These are phyloP conservation scores for Desmophyllum pertusum DNA, from an alignment of 92 coral and sea anemone genomes.

Conservation along the genomic window DNA sequence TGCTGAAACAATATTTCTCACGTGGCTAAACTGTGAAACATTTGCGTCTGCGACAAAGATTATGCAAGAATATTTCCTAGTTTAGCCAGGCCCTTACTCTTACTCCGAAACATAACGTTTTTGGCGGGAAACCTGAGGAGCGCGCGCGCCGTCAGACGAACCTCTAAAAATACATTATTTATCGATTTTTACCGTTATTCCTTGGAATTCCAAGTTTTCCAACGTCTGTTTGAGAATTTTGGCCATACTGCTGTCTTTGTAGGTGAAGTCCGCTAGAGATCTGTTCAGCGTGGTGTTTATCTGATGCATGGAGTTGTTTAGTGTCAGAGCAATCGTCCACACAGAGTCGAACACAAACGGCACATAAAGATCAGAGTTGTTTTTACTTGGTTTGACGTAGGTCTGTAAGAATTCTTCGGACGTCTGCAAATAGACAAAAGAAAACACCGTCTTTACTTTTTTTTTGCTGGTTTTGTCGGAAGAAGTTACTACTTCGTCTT, in stretches of 20 bases:
- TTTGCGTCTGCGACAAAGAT: too few relatives aligned
- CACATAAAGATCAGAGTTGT: slow-evolving; percentile 35
- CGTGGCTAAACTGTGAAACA: too few relatives aligned
- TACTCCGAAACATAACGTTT: too few relatives aligned
- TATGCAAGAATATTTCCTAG: too few relatives aligned
- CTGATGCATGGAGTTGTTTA: slow-evolving; percentile 59
- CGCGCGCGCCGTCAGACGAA: not conserved
- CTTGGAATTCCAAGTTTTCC: slow-evolving; percentile 57
- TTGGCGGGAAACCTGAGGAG: too few relatives aligned
- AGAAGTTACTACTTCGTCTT: too few relatives aligned
- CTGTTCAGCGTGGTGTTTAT: slow-evolving; percentile 48
- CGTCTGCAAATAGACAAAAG: slow-evolving; percentile 42
- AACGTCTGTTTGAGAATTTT: slow-evolving; percentile 38
- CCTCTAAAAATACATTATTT: not conserved
- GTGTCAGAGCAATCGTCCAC: slow-evolving; percentile 72
- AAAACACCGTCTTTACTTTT: not conserved
- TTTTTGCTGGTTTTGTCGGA: not conserved
- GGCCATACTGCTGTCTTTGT: slow-evolving; percentile 52
- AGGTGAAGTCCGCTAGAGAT: slow-evolving; percentile 60
- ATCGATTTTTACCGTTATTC: slow-evolving; percentile 59
- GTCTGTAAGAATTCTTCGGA: slow-evolving; percentile 26
- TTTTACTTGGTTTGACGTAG: slow-evolving; percentile 5
- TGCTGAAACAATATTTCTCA: too few relatives aligned
- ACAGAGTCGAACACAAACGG: slow-evolving; percentile 74
- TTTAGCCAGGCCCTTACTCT: too few relatives aligned